Evolutionary conservation across 2,888 invertebrate genomes (phyloP).

Genomic region (Azorinus chamasolen): DNA sequence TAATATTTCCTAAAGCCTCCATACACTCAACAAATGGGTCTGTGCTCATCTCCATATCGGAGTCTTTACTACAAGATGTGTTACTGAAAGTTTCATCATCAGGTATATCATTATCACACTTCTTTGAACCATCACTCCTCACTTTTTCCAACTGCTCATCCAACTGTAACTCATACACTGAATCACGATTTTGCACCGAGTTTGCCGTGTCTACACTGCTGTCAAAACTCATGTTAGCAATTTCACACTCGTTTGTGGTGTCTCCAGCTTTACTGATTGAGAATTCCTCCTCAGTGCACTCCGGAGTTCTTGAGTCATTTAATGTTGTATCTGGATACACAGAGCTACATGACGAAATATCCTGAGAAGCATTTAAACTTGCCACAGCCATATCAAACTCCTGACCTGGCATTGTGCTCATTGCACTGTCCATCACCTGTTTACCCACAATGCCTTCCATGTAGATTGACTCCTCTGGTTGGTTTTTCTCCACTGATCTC

Average conservation of each 20-base stretch:
- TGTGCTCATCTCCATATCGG: slow-evolving; percentile 38
- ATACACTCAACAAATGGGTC: slow-evolving; percentile 50
- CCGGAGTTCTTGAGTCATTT: slow-evolving; percentile 57
- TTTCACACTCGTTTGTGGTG: slow-evolving; percentile 51
- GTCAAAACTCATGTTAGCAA: slow-evolving; percentile 78
- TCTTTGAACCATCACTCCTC: slow-evolving; percentile 56
- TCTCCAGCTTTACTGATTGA: slow-evolving; percentile 41
- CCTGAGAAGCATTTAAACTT: slow-evolving; percentile 53
- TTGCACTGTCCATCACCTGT: slow-evolving; percentile 63
- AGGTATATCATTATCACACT: slow-evolving; percentile 69
- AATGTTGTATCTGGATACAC: slow-evolving; percentile 59
- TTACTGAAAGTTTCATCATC: slow-evolving; percentile 83
- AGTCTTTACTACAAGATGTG: slow-evolving; percentile 75
- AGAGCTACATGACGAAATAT: slow-evolving; percentile 65
- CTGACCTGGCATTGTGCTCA: slow-evolving; percentile 69
- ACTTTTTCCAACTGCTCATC: slow-evolving; percentile 82
- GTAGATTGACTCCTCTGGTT: slow-evolving; percentile 54
- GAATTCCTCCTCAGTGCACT: slow-evolving; percentile 49
- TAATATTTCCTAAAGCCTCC: slow-evolving; percentile 53
- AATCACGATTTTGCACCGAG: slow-evolving; percentile 75
- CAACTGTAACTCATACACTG: slow-evolving; percentile 84
- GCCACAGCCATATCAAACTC: slow-evolving; percentile 57
- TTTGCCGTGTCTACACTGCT: slow-evolving; percentile 73
- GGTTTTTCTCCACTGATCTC: slow-evolving; percentile 79
- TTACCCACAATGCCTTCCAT: slow-evolving; percentile 61